phyloP scores from a whole-genome alignment of 2,113 vertebrate species.

The Potamarius usumacintae region DNA sequence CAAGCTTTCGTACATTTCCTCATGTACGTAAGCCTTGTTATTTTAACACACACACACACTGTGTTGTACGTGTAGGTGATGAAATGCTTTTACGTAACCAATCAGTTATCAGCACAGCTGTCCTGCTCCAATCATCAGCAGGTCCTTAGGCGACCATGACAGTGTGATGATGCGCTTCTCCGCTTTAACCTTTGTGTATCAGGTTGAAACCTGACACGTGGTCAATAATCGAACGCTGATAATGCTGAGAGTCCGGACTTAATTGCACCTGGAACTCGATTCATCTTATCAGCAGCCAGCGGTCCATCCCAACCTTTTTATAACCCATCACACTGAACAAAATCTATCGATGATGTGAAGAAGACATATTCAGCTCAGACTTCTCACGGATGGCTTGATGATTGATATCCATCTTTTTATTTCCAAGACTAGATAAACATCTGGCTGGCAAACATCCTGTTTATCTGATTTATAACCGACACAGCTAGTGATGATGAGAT shows the following conservation, averaged over 20 bases:
- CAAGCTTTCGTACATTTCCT: too few species aligned
- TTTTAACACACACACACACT: too few species aligned
- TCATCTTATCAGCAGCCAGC: background rate
- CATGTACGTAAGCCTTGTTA: too few species aligned
- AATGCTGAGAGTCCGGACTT: background rate
- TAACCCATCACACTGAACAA: background rate
- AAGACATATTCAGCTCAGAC: background rate
- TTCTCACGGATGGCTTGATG: background rate
- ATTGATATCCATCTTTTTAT: background rate
- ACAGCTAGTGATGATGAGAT: background rate
- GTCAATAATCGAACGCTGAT: background rate
- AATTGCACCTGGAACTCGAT: background rate
- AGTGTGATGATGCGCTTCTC: background rate
- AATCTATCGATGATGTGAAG: background rate
- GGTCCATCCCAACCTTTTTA: background rate
- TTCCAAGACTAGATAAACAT: background rate
- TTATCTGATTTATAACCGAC: background rate
- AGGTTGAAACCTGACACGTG: background rate
- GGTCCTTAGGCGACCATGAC: background rate
- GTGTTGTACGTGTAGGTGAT: background rate
- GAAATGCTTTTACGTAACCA: background rate
- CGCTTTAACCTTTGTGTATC: background rate
- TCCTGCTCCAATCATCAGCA: background rate
- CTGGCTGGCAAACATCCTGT: background rate
- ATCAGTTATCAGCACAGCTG: background rate